Evolutionary conservation across 2,888 invertebrate genomes (phyloP).

Genomic region (Acronicta psi): DNA sequence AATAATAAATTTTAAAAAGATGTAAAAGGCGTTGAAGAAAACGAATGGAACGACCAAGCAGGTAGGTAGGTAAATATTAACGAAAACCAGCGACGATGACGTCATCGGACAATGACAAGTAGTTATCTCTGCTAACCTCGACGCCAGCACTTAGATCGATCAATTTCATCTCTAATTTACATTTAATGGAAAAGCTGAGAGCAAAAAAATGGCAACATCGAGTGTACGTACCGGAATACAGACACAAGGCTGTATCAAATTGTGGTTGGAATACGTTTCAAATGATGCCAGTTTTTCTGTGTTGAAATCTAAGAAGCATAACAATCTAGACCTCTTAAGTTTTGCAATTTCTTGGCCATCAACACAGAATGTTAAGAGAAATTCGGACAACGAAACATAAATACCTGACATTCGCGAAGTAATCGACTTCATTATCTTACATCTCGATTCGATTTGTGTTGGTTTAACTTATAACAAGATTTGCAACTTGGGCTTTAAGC

Average conservation of each 20-base stretch:
- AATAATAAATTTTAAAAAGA: constrained; percentile 49
- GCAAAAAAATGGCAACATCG: constrained; percentile 62
- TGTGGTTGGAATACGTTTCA: constrained; percentile 39
- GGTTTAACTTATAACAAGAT: constrained; percentile 28
- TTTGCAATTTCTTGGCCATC: constrained; percentile 20
- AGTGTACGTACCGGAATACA: constrained; percentile 52
- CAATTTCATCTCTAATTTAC: constrained; percentile 74
- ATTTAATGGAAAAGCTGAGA: constrained; percentile 70
- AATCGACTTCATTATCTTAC: constrained; percentile 43
- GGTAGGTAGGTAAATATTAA: constrained; percentile 32
- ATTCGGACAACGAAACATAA: background rate
- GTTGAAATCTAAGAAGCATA: constrained; percentile 21
- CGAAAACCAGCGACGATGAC: constrained; percentile 54
- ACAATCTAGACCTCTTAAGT: constrained; percentile 15
- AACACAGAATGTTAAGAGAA: constrained; percentile 4
- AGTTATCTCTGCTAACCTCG: constrained; percentile 65
- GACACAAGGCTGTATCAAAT: constrained; percentile 66
- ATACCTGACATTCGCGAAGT: constrained; percentile 15
- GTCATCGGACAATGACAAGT: constrained; percentile 51
- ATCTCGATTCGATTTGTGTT: constrained; percentile 45
- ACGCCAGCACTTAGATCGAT: constrained; percentile 61
- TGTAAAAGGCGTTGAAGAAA: constrained; percentile 50
- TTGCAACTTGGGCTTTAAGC: constrained; percentile 40
- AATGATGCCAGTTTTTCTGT: constrained; percentile 43
- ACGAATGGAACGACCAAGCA: constrained; percentile 35